phyloP scores from a whole-genome alignment of 1,140 invertebrate species.

The Drosophila tsacasi region DNA sequence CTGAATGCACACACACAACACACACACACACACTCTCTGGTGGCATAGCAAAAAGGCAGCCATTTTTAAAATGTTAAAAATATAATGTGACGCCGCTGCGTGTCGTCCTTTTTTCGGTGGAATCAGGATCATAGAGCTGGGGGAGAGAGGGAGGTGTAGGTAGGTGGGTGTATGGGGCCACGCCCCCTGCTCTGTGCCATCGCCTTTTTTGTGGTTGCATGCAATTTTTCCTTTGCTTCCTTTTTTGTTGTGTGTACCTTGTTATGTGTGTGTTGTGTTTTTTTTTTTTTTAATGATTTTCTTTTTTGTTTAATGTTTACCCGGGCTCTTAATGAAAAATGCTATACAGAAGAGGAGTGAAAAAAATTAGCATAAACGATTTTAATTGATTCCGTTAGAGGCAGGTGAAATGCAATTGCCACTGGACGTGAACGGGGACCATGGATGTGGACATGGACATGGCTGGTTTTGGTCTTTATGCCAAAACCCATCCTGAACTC shows the following conservation, averaged over 20 bases:
- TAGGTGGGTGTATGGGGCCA: slow-evolving; percentile 14
- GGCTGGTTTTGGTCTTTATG: not conserved
- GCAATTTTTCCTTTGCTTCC: slow-evolving; percentile 20
- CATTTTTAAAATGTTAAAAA: slow-evolving; percentile 76
- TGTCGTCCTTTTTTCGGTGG: slow-evolving; percentile 5
- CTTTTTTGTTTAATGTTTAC: slow-evolving; percentile 56
- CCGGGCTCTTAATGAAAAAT: slow-evolving; percentile 68
- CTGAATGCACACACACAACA: slow-evolving; percentile 27
- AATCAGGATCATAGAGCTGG: not conserved
- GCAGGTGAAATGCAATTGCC: slow-evolving; percentile 49
- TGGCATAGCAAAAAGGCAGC: slow-evolving; percentile 45
- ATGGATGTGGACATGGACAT: not conserved
- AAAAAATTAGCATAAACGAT: slow-evolving; percentile 75
- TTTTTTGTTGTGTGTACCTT: slow-evolving; percentile 14
- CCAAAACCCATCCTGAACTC: not conserved
- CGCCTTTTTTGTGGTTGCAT: slow-evolving; percentile 17
- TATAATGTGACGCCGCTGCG: slow-evolving; percentile 65
- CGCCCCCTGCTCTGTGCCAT: not conserved
- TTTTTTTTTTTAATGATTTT: slow-evolving; percentile 1
- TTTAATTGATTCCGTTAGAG: slow-evolving; percentile 66
- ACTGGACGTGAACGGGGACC: not conserved
- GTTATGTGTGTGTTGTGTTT: not conserved
- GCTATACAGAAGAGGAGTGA: slow-evolving; percentile 7
- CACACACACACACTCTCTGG: not conserved
- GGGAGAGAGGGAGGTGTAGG: not conserved